Evolutionary conservation across 1,140 invertebrate species (phyloP).

Genomic region (Lasaia peninsularis): DNA sequence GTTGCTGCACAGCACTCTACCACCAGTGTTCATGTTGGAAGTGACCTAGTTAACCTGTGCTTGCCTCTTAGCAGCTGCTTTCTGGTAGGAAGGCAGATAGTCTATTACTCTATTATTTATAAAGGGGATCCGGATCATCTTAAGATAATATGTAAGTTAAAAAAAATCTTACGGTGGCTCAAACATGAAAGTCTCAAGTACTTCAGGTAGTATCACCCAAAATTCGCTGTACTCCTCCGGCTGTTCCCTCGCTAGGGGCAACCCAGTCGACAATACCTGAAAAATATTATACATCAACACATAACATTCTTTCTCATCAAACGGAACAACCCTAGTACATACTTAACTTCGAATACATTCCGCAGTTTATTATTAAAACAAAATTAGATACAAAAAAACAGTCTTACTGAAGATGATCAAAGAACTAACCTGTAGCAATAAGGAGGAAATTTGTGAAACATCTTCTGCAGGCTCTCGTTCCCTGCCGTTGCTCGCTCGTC

Average conservation of each 20-base stretch:
- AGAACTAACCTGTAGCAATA: conserved; percentile 50
- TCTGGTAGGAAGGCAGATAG: too few species aligned
- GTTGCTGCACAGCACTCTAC: too few species aligned
- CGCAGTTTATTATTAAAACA: too few species aligned
- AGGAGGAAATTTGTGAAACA: conserved; percentile 46
- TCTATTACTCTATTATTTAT: too few species aligned
- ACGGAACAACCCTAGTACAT: too few species aligned
- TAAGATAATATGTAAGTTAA: not conserved
- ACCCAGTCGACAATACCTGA: conserved; percentile 86
- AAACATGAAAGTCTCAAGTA: conserved; percentile 95
- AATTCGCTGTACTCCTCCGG: conserved; percentile 83
- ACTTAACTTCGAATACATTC: too few species aligned
- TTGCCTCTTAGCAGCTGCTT: too few species aligned
- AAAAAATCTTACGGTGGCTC: conserved; percentile 69
- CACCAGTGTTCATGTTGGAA: too few species aligned
- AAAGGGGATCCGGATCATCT: too few species aligned
- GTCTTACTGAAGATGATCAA: not conserved
- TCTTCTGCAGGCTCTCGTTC: conserved; percentile 48
- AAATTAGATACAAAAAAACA: too few species aligned
- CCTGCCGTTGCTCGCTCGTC: conserved; percentile 39
- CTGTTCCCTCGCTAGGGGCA: conserved; percentile 91
- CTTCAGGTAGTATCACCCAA: conserved; percentile 91
- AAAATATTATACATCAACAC: not conserved
- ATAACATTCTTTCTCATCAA: too few species aligned
- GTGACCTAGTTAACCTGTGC: too few species aligned